Evolutionary conservation across 2,888 invertebrate genomes (phyloP).

Genomic region (Agonopterix heracliana): DNA sequence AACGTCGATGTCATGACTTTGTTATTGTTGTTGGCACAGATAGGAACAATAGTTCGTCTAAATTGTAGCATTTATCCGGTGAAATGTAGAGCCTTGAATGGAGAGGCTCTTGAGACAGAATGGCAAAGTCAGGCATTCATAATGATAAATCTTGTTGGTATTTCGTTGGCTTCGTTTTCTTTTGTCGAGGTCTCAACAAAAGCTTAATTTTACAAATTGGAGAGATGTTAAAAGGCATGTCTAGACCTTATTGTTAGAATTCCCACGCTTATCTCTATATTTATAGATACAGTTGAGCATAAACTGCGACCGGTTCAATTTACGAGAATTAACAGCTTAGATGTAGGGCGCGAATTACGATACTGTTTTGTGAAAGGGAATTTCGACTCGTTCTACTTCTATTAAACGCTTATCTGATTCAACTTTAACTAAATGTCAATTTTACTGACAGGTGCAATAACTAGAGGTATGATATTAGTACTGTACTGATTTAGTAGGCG

Average conservation of each 20-base stretch:
- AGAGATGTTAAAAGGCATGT: not conserved
- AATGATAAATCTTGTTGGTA: not conserved
- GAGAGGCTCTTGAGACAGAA: not conserved
- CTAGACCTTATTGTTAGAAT: not conserved
- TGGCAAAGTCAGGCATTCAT: constrained; percentile 1
- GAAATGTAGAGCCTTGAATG: constrained; percentile 19
- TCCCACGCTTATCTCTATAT: constrained; percentile 4
- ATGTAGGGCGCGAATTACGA: constrained; percentile 4
- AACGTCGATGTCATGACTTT: constrained; percentile 48
- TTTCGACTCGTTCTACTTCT: not conserved
- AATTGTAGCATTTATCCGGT: constrained; percentile 18
- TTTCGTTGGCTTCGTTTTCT: constrained; percentile 6
- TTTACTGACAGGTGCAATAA: too few species aligned
- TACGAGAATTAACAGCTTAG: constrained; percentile 3
- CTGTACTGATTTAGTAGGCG: too few species aligned
- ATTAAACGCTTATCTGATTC: not conserved
- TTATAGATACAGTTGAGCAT: too few species aligned
- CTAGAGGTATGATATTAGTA: too few species aligned
- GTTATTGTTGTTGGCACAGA: constrained; percentile 26
- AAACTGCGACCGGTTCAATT: constrained; percentile 1
- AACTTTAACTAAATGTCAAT: not conserved
- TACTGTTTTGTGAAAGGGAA: constrained; percentile 11
- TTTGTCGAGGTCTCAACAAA: constrained; percentile 1
- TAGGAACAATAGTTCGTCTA: constrained; percentile 20
- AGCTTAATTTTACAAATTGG: not conserved